Percentiles rank a stretch among this genome's conserved stretches.
Evolutionary conservation across 2,888 invertebrate genomes (phyloP).

Genomic region (Miltochrista miniata): DNA sequence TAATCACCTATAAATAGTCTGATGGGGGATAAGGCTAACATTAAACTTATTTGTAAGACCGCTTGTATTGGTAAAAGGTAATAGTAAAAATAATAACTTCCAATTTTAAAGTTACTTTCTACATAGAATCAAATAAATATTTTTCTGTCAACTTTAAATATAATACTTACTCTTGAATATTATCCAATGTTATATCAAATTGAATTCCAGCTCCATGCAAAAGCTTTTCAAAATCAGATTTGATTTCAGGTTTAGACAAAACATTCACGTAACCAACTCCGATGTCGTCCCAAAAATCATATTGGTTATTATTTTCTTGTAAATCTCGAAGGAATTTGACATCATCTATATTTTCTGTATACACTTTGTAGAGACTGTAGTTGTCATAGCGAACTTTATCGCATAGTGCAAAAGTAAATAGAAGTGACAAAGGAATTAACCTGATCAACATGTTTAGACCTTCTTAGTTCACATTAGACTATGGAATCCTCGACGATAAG

Average conservation of each 20-base stretch:
- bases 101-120: too few relatives aligned
- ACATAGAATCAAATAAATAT: too few relatives aligned
- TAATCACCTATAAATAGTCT: too few relatives aligned
- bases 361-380: conserved; percentile 79
- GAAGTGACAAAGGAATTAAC: conserved; percentile 23
- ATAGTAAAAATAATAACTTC: neutral
- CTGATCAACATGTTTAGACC: conserved; percentile 34
- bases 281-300: conserved; percentile 73
- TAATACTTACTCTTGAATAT: conserved; percentile 77
- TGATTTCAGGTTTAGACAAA: conserved; percentile 68
- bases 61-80: neutral
- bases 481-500: conserved; percentile 2
- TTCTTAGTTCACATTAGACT: neutral
- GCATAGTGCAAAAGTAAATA: conserved; percentile 24
- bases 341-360: conserved; percentile 74
- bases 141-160: neutral
- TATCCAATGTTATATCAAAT: conserved; percentile 65
- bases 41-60: too few relatives aligned
- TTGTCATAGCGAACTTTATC: conserved; percentile 64
- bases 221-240: conserved; percentile 54
- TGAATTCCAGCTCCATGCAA: conserved; percentile 61
- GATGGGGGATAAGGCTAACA: too few relatives aligned
- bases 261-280: conserved; percentile 62
- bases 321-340: conserved; percentile 73
- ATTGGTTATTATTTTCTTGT: conserved; percentile 62